Percentiles rank a stretch among this genome's conserved stretches.
Conservation (phyloP, 1,140 invertebrate genomes). For the Battus philenor region DNA sequence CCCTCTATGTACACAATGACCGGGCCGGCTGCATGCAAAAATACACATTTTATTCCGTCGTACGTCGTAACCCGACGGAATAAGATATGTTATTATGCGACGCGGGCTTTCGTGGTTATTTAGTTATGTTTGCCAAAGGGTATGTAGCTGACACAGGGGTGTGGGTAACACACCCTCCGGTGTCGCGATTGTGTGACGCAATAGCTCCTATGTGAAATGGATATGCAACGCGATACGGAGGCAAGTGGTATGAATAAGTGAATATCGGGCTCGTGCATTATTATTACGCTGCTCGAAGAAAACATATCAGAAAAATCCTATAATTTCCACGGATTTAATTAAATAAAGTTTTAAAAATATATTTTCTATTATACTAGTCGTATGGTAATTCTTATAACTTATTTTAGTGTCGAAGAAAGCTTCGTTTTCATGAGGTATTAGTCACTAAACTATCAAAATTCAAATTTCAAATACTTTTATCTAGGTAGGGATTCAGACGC, state of each 20-base stretch:
- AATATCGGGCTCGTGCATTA: conserved; percentile 4
- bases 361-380: too few relatives aligned
- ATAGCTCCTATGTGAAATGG: conserved; percentile 66
- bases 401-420: too few relatives aligned
- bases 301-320: neutral
- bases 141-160: conserved; percentile 56
- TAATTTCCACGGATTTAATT: too few relatives aligned
- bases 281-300: neutral
- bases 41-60: conserved; percentile 18
- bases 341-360: too few relatives aligned
- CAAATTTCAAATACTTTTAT: too few relatives aligned
- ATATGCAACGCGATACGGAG: conserved; percentile 62
- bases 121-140: conserved; percentile 34
- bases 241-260: conserved; percentile 48
- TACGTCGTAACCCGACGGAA: conserved; percentile 16
- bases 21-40: conserved; percentile 19
- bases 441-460: too few relatives aligned
- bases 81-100: conserved; percentile 29
- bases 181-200: conserved; percentile 64
- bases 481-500: too few relatives aligned
- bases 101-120: conserved; percentile 17
- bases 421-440: too few relatives aligned
- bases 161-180: conserved; percentile 61
- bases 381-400: too few relatives aligned
- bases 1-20: conserved; percentile 67